phyloP scores from a whole-genome alignment of 2,113 vertebrate species.

The Sphyrna mokarran region DNA sequence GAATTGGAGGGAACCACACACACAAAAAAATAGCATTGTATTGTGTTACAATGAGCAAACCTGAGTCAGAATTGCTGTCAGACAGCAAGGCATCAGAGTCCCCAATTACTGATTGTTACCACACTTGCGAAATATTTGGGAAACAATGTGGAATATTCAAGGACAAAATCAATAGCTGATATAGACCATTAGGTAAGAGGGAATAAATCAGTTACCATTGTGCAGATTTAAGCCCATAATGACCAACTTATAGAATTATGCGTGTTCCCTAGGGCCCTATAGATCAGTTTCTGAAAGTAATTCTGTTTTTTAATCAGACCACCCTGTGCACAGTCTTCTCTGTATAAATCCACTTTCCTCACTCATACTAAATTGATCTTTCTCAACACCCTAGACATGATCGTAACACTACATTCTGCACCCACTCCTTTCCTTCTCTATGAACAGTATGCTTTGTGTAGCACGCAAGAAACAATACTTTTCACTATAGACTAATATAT shows the following conservation, averaged over 20 bases:
- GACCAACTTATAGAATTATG: background rate
- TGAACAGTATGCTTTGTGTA: too few relatives aligned
- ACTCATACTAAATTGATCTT: too few relatives aligned
- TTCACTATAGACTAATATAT: too few relatives aligned
- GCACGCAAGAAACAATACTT: too few relatives aligned
- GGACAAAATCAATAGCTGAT: constrained; percentile 33
- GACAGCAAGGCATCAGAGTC: constrained; percentile 16
- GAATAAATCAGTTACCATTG: constrained; percentile 9
- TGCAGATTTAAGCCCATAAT: background rate
- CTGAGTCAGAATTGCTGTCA: background rate
- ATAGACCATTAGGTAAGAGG: constrained; percentile 16
- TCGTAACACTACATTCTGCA: too few relatives aligned
- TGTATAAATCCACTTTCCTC: background rate
- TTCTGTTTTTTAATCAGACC: constrained; percentile 13
- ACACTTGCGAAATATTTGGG: background rate
- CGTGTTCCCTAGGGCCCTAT: background rate
- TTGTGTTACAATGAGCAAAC: constrained; percentile 28
- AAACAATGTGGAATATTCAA: constrained; percentile 36
- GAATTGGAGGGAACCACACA: background rate
- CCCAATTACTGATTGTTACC: background rate
- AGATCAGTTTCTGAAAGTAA: background rate
- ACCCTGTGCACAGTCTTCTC: background rate
- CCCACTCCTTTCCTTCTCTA: too few relatives aligned
- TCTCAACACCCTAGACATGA: too few relatives aligned
- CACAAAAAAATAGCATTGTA: constrained; percentile 2